phyloP scores from a whole-genome alignment of 2,888 invertebrate species.

The Corbicula japonica region DNA sequence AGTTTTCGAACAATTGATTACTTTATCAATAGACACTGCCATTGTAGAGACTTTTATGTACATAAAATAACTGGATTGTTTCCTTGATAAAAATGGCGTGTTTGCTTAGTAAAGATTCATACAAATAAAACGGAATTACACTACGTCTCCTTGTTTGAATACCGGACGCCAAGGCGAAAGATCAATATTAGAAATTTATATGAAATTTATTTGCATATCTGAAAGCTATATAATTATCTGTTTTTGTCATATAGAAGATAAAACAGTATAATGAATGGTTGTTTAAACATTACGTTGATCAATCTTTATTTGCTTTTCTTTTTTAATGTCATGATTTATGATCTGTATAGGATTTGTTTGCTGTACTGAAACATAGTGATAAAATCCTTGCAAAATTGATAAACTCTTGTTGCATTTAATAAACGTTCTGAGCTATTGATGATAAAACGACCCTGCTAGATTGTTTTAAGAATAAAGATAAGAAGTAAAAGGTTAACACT shows the following conservation, averaged over 20 bases:
- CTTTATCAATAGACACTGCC: conserved; percentile 27
- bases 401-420: conserved; percentile 32
- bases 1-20: conserved; percentile 42
- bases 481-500: no score
- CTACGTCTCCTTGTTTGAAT: conserved; percentile 48
- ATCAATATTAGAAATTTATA: conserved; percentile 66
- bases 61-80: conserved; percentile 56
- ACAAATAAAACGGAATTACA: conserved; percentile 46
- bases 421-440: conserved; percentile 27
- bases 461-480: no score
- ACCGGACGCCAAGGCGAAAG: conserved; percentile 56
- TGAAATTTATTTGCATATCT: conserved; percentile 64
- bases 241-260: conserved; percentile 49
- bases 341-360: conserved; percentile 38
- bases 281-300: conserved; percentile 49
- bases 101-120: conserved; percentile 52
- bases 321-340: conserved; percentile 48
- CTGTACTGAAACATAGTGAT: conserved; percentile 33
- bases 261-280: conserved; percentile 53
- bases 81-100: conserved; percentile 34
- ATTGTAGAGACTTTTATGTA: conserved; percentile 30
- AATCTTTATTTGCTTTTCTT: conserved; percentile 40
- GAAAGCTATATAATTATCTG: conserved; percentile 62
- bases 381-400: conserved; percentile 37
- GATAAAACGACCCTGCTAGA: conserved; percentile 9